phyloP scores from a whole-genome alignment of 2,113 vertebrate genomes.

The Aplodontia rufa region DNA sequence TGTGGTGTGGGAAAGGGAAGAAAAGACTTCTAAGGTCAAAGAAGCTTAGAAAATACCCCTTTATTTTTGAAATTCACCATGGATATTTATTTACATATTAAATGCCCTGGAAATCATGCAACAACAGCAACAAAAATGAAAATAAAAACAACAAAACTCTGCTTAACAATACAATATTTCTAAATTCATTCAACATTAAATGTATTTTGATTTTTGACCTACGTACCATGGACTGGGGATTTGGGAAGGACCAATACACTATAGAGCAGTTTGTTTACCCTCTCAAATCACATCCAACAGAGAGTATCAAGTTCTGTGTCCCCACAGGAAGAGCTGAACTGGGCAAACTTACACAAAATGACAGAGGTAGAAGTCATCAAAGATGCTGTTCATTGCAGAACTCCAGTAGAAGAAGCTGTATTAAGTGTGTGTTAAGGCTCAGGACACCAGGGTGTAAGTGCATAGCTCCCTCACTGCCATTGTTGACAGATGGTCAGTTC shows the following conservation, averaged over 20 bases:
- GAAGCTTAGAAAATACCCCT: background rate
- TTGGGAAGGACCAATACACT: background rate
- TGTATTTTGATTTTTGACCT: background rate
- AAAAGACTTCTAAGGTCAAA: background rate
- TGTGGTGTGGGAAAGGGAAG: accelerated
- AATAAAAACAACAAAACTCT: background rate
- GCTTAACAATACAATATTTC: background rate
- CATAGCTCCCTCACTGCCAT: accelerated
- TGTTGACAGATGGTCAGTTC: accelerated
- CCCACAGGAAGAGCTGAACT: background rate
- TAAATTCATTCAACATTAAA: background rate
- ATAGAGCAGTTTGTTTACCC: background rate
- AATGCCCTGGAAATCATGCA: background rate
- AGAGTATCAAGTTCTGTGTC: background rate
- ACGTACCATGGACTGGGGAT: background rate
- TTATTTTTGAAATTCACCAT: background rate
- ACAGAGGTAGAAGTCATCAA: background rate
- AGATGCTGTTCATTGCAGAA: background rate
- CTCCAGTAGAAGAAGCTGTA: background rate
- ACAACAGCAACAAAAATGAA: background rate
- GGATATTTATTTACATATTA: background rate
- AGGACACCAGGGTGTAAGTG: background rate
- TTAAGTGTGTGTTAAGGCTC: background rate
- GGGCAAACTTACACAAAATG: background rate
- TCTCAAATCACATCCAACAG: background rate